Conservation (phyloP, 2,113 vertebrate species). For the Colistium nudipinnis region DNA sequence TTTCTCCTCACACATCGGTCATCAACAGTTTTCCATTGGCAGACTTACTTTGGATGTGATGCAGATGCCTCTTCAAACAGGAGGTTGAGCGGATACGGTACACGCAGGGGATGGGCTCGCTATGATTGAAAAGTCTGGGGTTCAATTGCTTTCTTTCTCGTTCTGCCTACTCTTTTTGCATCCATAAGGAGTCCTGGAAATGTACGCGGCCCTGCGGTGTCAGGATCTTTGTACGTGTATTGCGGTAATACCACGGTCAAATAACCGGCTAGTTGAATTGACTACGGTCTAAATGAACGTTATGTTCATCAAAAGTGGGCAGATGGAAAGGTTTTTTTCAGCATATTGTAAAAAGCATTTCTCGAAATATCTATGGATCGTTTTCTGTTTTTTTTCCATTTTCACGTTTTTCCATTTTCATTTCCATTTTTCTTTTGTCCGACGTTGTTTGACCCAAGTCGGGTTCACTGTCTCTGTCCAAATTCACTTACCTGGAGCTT, state of each 20-base stretch:
- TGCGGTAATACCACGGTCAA: background rate
- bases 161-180: background rate
- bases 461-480: background rate
- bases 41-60: conserved; percentile 37
- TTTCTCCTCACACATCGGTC: conserved; percentile 23
- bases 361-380: no score
- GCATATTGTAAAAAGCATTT: no score
- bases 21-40: conserved; percentile 14
- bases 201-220: background rate
- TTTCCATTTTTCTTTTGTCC: no score
- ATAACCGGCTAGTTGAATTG: no score
- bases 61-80: conserved; percentile 12
- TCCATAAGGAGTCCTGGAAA: background rate
- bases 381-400: no score
- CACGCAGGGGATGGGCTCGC: background rate
- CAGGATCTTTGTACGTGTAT: background rate
- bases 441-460: no score
- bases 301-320: no score
- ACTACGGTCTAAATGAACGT: no score
- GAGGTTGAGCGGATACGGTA: background rate
- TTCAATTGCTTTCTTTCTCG: background rate
- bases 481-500: conserved; percentile 8
- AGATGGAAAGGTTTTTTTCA: no score
- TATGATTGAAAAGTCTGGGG: background rate
- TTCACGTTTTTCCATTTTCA: no score